These are phyloP conservation scores for Drosophila parvula DNA, from an alignment of 1,140 invertebrate genomes.

Conservation along the genomic window DNA sequence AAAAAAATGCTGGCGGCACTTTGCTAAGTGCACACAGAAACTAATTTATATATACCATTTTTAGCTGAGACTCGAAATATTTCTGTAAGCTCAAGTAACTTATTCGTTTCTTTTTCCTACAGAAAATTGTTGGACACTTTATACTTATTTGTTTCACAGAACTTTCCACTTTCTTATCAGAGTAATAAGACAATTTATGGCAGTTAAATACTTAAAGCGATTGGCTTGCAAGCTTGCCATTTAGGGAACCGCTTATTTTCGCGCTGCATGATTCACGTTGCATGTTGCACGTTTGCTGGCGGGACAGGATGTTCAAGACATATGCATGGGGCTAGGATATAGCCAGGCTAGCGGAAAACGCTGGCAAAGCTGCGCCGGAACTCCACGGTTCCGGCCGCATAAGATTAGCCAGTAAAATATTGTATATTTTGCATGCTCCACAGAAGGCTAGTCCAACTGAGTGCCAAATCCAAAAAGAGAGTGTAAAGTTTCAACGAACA, in stretches of 20 bases:
- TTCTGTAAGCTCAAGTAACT: neutral
- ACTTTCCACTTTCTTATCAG: slow-evolving; percentile 45
- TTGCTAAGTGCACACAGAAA: slow-evolving; percentile 52
- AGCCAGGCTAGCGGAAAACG: slow-evolving; percentile 61
- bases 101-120: neutral
- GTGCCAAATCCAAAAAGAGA: slow-evolving; percentile 40
- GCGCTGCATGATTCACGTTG: slow-evolving; percentile 22
- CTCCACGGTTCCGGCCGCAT: slow-evolving; percentile 58
- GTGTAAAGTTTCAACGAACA: slow-evolving; percentile 35
- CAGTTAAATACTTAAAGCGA: slow-evolving; percentile 17
- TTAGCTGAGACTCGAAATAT: too few species aligned
- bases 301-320: slow-evolving; percentile 58
- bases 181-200: slow-evolving; percentile 47
- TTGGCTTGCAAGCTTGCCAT: slow-evolving; percentile 5
- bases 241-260: slow-evolving; percentile 9
- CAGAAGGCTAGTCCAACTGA: slow-evolving; percentile 40
- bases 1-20: slow-evolving; percentile 72
- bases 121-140: neutral
- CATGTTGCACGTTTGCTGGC: slow-evolving; percentile 33
- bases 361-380: slow-evolving; percentile 74
- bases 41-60: slow-evolving; percentile 7
- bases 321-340: slow-evolving; percentile 51
- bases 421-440: slow-evolving; percentile 62
- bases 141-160: neutral
- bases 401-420: slow-evolving; percentile 75